Percentiles rank a stretch among this genome's conserved stretches.
These are phyloP conservation scores for Perognathus longimembris DNA, from an alignment of 2,113 vertebrate genomes.

Conservation along the genomic window DNA sequence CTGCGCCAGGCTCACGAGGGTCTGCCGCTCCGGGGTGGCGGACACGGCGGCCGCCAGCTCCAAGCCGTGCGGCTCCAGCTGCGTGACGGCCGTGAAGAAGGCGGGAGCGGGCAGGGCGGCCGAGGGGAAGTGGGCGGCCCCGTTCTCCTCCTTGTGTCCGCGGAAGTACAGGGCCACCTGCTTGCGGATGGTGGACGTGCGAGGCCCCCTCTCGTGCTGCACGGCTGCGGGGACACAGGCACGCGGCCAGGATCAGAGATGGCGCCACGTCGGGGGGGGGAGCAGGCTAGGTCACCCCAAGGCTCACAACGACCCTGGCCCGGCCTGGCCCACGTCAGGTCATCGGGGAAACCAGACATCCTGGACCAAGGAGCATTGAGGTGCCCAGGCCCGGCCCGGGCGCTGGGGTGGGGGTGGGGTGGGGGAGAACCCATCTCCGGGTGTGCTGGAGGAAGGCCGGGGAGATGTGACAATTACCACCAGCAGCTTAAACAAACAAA, in stretches of 20 bases:
- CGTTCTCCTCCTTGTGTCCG: conserved; percentile 97
- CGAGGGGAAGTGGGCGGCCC: conserved; percentile 92
- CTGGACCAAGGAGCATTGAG: not conserved
- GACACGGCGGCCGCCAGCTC: conserved; percentile 94
- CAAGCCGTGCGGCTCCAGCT: conserved; percentile 95
- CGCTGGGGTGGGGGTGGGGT: not conserved
- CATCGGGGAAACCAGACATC: not conserved
- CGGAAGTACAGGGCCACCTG: conserved; percentile 99
- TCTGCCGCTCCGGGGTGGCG: conserved; percentile 93
- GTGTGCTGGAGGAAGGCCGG: conserved; percentile 44
- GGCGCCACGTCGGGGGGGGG: not conserved
- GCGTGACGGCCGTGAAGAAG: conserved; percentile 97
- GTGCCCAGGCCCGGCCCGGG: too few species aligned
- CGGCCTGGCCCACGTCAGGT: too few species aligned
- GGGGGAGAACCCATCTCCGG: not conserved
- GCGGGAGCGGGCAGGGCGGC: conserved; percentile 93
- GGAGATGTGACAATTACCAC: conserved; percentile 76
- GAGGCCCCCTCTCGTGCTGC: conserved; percentile 97
- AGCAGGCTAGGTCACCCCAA: not conserved
- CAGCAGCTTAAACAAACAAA: conserved; percentile 81
- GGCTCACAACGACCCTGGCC: too few species aligned
- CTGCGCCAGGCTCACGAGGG: conserved; percentile 95
- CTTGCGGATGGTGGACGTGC: conserved; percentile 98
- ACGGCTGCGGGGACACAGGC: conserved; percentile 89
- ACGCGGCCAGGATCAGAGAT: not conserved